Conservation (phyloP, 2,113 vertebrate species). For the Rattus rattus region DNA sequence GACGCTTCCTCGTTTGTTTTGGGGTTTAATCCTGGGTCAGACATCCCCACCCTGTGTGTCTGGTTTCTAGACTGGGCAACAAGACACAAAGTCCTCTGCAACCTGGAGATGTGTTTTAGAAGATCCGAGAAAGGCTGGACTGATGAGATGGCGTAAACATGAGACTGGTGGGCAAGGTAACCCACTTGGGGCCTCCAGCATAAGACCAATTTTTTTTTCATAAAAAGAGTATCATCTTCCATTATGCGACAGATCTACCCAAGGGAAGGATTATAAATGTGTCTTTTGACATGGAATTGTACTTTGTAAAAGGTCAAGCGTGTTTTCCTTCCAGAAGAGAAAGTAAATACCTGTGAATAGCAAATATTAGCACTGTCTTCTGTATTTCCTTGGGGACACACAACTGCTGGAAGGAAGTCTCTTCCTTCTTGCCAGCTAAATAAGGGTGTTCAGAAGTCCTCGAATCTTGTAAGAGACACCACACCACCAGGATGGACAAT, state of each 20-base stretch:
- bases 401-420: not conserved
- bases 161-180: not conserved
- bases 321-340: not conserved
- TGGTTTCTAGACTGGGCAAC: not conserved
- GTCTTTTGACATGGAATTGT: not conserved
- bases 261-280: not conserved
- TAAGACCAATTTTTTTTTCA: not conserved
- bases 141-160: not conserved
- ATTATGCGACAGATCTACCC: not conserved
- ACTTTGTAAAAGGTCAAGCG: not conserved
- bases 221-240: not conserved
- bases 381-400: not conserved
- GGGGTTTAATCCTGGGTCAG: not conserved
- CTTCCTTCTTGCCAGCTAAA: not conserved
- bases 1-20: not conserved
- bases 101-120: not conserved
- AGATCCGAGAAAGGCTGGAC: not conserved
- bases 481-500: not conserved
- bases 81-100: conserved; percentile 27
- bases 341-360: not conserved
- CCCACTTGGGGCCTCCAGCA: not conserved
- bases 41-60: not conserved
- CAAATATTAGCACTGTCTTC: not conserved
- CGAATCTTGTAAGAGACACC: not conserved
- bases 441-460: not conserved